Percentiles rank a stretch among this genome's conserved stretches.
Conservation (phyloP, 2,797 vertebrate species). For the Chelonia mydas region DNA sequence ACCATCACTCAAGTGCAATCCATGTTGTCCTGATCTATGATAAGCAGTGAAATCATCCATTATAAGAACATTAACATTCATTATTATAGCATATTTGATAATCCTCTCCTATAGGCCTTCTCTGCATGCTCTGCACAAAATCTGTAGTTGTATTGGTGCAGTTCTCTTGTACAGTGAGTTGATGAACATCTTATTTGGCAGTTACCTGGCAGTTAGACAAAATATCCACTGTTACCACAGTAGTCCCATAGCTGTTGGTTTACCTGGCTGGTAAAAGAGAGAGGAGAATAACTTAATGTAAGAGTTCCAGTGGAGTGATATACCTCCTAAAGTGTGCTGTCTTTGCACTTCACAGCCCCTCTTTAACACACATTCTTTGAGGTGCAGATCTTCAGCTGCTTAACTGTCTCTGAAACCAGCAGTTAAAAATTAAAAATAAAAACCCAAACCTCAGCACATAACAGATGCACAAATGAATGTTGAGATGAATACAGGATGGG, state of each 20-base stretch:
- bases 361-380: background rate
- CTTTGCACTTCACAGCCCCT: background rate
- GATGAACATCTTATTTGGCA: background rate
- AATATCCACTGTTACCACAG: background rate
- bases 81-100: background rate
- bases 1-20: background rate
- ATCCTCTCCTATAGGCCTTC: background rate
- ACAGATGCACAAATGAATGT: conserved; percentile 69
- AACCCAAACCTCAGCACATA: conserved; percentile 43
- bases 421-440: background rate
- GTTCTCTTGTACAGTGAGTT: background rate
- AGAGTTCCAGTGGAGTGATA: background rate
- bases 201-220: background rate
- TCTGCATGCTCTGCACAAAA: background rate
- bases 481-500: conserved; percentile 49
- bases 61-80: background rate
- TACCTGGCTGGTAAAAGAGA: background rate
- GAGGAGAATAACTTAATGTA: accelerated
- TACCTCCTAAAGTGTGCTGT: background rate
- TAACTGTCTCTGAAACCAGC: conserved; percentile 25
- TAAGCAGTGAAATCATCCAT: background rate
- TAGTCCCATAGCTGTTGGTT: background rate
- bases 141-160: background rate
- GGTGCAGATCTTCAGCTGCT: conserved; percentile 48
- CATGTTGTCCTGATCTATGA: background rate